A percentile compares a stretch with the other conserved stretches of the same genome.
Conservation (phyloP, 2,797 vertebrate species). For the Gadopsis marmoratus region DNA sequence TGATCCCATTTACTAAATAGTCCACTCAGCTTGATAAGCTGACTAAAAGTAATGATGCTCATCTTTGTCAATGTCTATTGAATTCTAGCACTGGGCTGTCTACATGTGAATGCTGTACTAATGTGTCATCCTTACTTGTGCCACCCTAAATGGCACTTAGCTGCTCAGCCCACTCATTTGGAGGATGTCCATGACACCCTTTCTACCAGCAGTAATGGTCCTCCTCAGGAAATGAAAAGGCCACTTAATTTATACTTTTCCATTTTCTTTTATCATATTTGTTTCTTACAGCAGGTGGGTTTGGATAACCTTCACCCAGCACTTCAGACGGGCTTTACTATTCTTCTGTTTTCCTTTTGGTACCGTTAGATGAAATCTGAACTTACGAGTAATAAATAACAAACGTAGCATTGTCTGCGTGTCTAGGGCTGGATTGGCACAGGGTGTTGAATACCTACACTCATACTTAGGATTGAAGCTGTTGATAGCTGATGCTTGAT, state of each 20-base stretch:
- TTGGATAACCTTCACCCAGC: neutral
- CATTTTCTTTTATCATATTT: neutral
- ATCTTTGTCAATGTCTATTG: neutral
- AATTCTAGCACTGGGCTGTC: neutral
- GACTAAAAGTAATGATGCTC: slow-evolving; percentile 6
- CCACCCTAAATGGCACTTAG: neutral
- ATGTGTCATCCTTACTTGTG: neutral
- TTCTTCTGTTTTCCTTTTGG: neutral
- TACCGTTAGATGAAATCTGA: neutral
- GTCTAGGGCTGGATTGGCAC: neutral
- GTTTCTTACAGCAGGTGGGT: neutral
- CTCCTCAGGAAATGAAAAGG: neutral
- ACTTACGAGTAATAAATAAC: neutral
- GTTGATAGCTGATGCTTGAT: neutral
- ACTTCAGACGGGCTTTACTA: neutral
- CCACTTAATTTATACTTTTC: neutral
- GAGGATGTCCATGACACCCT: too few species aligned
- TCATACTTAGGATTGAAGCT: neutral
- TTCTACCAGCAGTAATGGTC: neutral
- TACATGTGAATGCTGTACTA: neutral
- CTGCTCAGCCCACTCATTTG: neutral
- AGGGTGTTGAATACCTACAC: neutral
- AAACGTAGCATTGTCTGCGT: neutral
- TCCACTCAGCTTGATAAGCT: neutral
- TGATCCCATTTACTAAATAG: neutral